Conservation (phyloP, 2,113 vertebrate genomes). For the Cyphomyrus plagiostoma region DNA sequence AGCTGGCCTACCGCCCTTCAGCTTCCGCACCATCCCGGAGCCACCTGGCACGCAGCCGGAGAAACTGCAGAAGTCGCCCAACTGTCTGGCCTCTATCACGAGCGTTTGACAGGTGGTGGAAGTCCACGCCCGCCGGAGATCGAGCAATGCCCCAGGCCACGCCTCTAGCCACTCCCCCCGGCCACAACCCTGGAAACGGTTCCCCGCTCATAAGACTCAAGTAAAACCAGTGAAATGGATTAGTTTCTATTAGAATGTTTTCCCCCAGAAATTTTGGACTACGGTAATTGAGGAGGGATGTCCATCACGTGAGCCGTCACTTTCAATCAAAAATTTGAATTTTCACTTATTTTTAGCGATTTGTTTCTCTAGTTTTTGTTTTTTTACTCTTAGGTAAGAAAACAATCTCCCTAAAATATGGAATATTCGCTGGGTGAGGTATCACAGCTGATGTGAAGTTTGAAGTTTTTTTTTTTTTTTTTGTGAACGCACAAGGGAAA, state of each 20-base stretch:
- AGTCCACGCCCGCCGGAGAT: not conserved
- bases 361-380: not conserved
- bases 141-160: not conserved
- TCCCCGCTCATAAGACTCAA: not conserved
- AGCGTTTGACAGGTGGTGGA: conserved; percentile 72
- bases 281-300: not conserved
- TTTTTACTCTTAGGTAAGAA: not conserved
- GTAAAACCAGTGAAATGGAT: not conserved
- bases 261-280: not conserved
- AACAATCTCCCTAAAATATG: not conserved
- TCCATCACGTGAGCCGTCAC: not conserved
- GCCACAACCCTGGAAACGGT: not conserved
- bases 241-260: not conserved
- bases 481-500: not conserved
- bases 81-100: conserved; percentile 94
- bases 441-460: not conserved
- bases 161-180: not conserved
- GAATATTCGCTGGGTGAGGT: not conserved
- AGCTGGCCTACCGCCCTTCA: conserved; percentile 71
- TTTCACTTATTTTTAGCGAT: not conserved
- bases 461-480: not conserved
- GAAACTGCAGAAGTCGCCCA: conserved; percentile 86
- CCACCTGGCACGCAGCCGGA: conserved; percentile 76
- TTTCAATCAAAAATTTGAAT: not conserved
- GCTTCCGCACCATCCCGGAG: conserved; percentile 79